Base-by-base conservation (phyloP, 2,113 vertebrate genomes). In the Crypturellus undulatus region DNA sequence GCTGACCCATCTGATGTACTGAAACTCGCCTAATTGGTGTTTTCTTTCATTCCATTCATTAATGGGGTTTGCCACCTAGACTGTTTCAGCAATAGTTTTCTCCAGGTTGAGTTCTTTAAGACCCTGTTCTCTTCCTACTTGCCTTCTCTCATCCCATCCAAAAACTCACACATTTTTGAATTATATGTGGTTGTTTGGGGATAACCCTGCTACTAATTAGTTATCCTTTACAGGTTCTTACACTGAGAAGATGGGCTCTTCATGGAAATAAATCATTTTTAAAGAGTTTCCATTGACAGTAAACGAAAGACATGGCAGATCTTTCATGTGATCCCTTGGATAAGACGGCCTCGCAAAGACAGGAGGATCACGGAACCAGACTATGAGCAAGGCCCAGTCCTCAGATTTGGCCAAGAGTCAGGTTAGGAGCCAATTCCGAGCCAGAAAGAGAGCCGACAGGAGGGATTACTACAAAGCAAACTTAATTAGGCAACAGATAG, bases 401-500 rank as follows among this genome's bases (percentile, higher is more conserved):
- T 38, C 60, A 71, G 65, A 36, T 80, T 89, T 86, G 91, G 91
- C 78, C 24, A 51, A 40, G 38, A 90, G 51, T 95, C 64, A 59
- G 77, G 68, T 88, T 80, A 72, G 81, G 79, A 93, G 88, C 83
- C 52, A n/a, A 24, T 56, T 79, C 69, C 18, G 82, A 92, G 79
- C 84, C 79, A 75, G 91, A 84, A 82, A 70, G 75, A 79, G 20
- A 84, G 95, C 84, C 30, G 45, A 68, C 30, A 86, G 88, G 89
- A 84, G 86, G 78, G 89, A 90, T 92, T 94, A 91, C 87, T 80
- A 54, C 94, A 95, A 87, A 95, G 89, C 85, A 96, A 94, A 93
- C 89, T 90, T 96, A 87, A 96, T 94, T 96, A 96, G 88, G 82
- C 79, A 94, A 94, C 82, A 90, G 93, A 86, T 93, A 95, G 85